Conservation (phyloP, 2,797 vertebrate species). For the Jordanella pulchra region DNA sequence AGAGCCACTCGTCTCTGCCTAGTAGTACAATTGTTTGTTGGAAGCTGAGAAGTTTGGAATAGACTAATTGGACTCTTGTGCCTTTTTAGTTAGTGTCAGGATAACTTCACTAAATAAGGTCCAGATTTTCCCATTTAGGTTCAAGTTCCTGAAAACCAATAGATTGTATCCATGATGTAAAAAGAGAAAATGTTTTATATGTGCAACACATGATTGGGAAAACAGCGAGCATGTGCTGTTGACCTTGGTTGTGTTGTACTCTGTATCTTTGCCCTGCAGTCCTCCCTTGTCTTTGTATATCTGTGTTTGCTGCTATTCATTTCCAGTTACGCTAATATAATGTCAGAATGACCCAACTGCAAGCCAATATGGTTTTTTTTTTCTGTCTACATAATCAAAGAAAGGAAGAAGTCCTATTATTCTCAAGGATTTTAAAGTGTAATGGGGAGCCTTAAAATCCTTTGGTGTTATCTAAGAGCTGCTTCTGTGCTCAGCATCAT, state of each 20-base stretch:
- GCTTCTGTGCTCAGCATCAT: conserved; percentile 42
- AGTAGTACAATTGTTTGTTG: not conserved
- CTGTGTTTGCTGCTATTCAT: conserved; percentile 5
- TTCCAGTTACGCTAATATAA: conserved; percentile 1
- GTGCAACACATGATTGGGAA: conserved; percentile 2
- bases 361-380: too few relatives aligned
- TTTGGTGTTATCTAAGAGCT: conserved; percentile 50
- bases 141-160: not conserved
- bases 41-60: not conserved
- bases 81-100: not conserved
- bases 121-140: not conserved
- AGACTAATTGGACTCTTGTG: not conserved
- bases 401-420: conserved; percentile 16
- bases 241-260: not conserved
- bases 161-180: not conserved
- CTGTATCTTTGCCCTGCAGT: conserved; percentile 6
- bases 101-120: not conserved
- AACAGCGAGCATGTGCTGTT: not conserved
- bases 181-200: not conserved
- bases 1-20: not conserved
- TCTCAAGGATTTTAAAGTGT: conserved; percentile 31
- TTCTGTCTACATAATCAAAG: too few relatives aligned
- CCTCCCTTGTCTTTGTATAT: conserved; percentile 6
- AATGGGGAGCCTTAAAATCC: conserved; percentile 32
- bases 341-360: not conserved